Conservation (phyloP, 2,797 vertebrate genomes). For the Neopelma chrysocephalum region DNA sequence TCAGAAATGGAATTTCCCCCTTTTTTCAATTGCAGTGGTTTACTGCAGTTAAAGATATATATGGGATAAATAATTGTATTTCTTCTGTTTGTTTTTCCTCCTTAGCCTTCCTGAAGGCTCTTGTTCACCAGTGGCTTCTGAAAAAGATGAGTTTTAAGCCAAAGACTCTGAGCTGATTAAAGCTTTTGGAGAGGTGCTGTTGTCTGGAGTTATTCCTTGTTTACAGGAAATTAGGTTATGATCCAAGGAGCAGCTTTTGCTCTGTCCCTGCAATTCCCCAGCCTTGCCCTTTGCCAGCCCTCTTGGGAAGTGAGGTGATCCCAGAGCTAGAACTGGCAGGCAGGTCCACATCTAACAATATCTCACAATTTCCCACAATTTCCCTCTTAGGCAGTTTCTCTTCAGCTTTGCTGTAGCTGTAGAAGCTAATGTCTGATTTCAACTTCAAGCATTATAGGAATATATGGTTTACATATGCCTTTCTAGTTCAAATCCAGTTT, state of each 20-base stretch:
- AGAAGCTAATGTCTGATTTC: background rate
- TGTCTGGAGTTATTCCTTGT: background rate
- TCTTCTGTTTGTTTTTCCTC: background rate
- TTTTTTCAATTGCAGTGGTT: background rate
- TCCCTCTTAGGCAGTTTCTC: background rate
- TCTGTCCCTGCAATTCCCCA: background rate
- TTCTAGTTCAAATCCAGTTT: background rate
- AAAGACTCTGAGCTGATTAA: background rate
- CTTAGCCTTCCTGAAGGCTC: background rate
- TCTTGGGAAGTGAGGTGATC: background rate
- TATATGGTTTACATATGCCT: background rate
- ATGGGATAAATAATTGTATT: background rate
- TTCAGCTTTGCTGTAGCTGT: background rate
- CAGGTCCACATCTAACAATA: background rate
- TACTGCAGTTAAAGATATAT: background rate
- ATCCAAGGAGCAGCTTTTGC: background rate
- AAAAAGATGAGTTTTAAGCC: background rate
- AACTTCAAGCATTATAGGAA: background rate
- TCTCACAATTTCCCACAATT: background rate
- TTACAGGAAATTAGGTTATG: background rate
- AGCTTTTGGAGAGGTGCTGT: background rate
- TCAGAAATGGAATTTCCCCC: background rate
- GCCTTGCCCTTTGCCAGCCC: background rate
- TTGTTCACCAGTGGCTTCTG: background rate
- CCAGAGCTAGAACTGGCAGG: background rate